These are phyloP conservation scores for Nixonia krombeini DNA, from an alignment of 1,140 invertebrate species.

Conservation along the genomic window DNA sequence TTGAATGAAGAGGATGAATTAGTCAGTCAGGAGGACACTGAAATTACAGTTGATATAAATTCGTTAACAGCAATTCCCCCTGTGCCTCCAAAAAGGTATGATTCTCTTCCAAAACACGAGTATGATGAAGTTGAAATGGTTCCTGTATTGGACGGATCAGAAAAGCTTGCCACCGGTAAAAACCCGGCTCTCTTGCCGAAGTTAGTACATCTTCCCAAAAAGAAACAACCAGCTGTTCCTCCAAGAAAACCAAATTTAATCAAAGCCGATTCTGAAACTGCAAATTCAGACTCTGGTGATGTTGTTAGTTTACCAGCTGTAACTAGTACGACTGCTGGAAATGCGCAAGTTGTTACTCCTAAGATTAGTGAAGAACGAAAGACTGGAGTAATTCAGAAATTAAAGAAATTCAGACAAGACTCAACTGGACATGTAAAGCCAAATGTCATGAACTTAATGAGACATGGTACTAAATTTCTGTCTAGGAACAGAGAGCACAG, in stretches of 20 bases:
- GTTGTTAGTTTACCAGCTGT: neutral
- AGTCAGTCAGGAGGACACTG: slow-evolving; percentile 53
- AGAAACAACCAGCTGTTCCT: slow-evolving; percentile 63
- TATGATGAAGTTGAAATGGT: slow-evolving; percentile 61
- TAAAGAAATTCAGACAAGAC: slow-evolving; percentile 58
- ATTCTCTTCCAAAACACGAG: slow-evolving; percentile 67
- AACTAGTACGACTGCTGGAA: slow-evolving; percentile 28
- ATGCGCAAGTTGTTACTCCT: no score
- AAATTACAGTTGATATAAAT: slow-evolving; percentile 53
- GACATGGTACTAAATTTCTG: slow-evolving; percentile 55
- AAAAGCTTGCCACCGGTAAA: slow-evolving; percentile 46
- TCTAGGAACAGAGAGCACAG: slow-evolving; percentile 50
- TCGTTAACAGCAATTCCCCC: slow-evolving; percentile 59
- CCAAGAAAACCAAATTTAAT: slow-evolving; percentile 47
- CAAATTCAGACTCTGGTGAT: neutral
- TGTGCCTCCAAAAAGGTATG: slow-evolving; percentile 69
- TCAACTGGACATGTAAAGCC: slow-evolving; percentile 55
- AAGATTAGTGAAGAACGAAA: slow-evolving; percentile 42
- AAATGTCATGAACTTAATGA: slow-evolving; percentile 63
- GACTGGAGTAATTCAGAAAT: slow-evolving; percentile 56
- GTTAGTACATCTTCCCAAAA: slow-evolving; percentile 53
- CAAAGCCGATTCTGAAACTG: slow-evolving; percentile 8
- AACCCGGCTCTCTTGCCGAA: slow-evolving; percentile 65
- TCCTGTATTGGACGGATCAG: slow-evolving; percentile 28
- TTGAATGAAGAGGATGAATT: slow-evolving; percentile 44